Evolutionary conservation across 2,113 vertebrate genomes (phyloP), one percentile per base, ranked within the genome.

Genomic region (Theristicus caerulescens): DNA sequence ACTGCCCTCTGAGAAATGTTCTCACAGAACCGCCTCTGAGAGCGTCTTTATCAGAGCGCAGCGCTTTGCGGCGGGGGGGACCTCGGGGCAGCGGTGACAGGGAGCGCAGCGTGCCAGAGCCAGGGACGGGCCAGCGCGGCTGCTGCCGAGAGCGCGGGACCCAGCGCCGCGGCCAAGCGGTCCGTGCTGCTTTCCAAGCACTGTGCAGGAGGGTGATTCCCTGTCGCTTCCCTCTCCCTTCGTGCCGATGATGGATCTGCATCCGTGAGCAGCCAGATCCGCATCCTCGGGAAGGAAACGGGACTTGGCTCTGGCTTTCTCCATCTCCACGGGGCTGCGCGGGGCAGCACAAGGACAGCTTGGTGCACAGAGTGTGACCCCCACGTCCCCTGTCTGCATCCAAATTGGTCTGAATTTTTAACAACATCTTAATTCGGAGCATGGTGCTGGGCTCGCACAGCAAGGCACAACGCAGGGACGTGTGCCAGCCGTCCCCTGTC

Each of bases 1-100:
- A 95, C 94, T 97, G 97, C 97, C 96, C 96, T 97, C 97, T 94
- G 94, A 92, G 95, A 97, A 97, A 97, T 88, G 95, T 98, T 98
- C 98, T 97, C 98, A 98, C 97, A 97, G 97, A 95, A 94, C 86
- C 0, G 86, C 94, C 90, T 93, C 94, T 29, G 72, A 83, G 92
- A 94, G 80, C 0, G 62, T 97, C 97, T 88, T 93, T 92, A 80
- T 86, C 95, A 58, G 88, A 90, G 80, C 14, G 2, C n/a, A 21
- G 82, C 2, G 4, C 69, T 62, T 10, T 46, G 46, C 13, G 0
- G 47, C 5, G 4, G 47, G 65, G 31, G 69, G 81, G 44, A 74
- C 93, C 73, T 54, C 19, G 13, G 62, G 84, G 58, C 72, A 16
- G 55, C 4, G 11, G 77, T 71, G 88, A 51, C 87, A 73, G 54